phyloP scores from a whole-genome alignment of 2,888 invertebrate genomes.

The Eustalomyia histrio region DNA sequence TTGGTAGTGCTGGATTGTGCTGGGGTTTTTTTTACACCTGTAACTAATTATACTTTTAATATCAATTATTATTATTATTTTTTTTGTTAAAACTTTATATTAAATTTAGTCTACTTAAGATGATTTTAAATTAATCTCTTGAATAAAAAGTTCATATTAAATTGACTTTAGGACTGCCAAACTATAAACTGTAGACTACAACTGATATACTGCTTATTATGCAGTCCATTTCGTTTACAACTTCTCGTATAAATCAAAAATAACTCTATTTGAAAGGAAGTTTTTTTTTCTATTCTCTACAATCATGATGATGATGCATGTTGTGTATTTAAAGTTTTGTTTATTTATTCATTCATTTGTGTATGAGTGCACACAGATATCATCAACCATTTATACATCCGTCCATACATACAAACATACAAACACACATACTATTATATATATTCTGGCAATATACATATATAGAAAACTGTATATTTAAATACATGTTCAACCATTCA shows the following conservation, averaged over 20 bases:
- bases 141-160: slow-evolving; percentile 32
- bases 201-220: slow-evolving; percentile 32
- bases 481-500: slow-evolving; percentile 31
- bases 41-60: too few species aligned
- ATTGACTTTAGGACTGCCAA: slow-evolving; percentile 27
- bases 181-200: neutral
- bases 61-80: too few species aligned
- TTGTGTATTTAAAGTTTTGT: slow-evolving; percentile 47
- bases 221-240: slow-evolving; percentile 56
- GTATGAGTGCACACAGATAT: slow-evolving; percentile 10
- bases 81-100: neutral
- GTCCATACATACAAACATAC: too few species aligned
- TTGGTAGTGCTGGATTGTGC: too few species aligned
- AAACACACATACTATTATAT: neutral
- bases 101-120: neutral
- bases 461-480: slow-evolving; percentile 12
- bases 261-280: slow-evolving; percentile 39
- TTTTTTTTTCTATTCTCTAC: slow-evolving; percentile 6
- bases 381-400: neutral
- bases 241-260: slow-evolving; percentile 52
- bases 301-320: slow-evolving; percentile 35
- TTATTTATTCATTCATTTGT: slow-evolving; percentile 48
- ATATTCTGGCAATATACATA: slow-evolving; percentile 7
- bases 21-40: too few species aligned
- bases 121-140: too few species aligned